These are phyloP conservation scores for Piaya cayana DNA, from an alignment of 2,113 vertebrate species.

Conservation along the genomic window DNA sequence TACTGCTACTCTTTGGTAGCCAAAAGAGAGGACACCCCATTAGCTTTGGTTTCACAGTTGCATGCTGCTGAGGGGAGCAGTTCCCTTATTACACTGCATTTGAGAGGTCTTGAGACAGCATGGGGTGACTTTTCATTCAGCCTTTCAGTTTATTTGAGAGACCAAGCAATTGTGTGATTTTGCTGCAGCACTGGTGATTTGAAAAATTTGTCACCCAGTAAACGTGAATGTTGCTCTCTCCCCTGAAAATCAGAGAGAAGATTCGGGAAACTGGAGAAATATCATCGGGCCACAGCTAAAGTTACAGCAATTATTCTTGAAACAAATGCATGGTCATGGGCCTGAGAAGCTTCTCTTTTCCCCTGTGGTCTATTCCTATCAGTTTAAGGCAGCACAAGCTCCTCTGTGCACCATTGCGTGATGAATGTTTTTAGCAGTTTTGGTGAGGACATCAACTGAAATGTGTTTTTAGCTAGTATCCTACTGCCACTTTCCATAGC, in stretches of 20 bases:
- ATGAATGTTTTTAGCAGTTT: constrained; percentile 17
- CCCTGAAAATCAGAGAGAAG: constrained; percentile 24
- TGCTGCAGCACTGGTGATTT: constrained; percentile 24
- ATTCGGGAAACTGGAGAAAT: constrained; percentile 10
- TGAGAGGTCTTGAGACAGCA: not conserved
- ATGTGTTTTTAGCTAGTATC: constrained; percentile 9
- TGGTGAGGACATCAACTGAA: not conserved
- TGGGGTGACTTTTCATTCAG: constrained; percentile 2
- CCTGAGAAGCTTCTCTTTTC: not conserved
- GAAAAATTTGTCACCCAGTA: constrained; percentile 44
- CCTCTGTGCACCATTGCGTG: not conserved
- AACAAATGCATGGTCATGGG: not conserved
- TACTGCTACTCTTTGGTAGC: not conserved
- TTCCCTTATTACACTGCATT: not conserved
- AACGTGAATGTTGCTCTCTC: not conserved
- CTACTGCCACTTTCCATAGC: not conserved
- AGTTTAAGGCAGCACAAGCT: not conserved
- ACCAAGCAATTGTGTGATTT: constrained; percentile 6
- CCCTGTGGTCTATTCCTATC: not conserved
- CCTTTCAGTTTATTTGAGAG: constrained; percentile 10
- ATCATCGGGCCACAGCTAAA: not conserved
- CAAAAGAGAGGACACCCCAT: not conserved
- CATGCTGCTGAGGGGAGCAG: not conserved
- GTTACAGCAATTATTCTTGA: not conserved
- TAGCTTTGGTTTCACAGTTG: not conserved